Base-by-base conservation (phyloP, 2,888 invertebrate genomes). In the Pimpla rufipes region DNA sequence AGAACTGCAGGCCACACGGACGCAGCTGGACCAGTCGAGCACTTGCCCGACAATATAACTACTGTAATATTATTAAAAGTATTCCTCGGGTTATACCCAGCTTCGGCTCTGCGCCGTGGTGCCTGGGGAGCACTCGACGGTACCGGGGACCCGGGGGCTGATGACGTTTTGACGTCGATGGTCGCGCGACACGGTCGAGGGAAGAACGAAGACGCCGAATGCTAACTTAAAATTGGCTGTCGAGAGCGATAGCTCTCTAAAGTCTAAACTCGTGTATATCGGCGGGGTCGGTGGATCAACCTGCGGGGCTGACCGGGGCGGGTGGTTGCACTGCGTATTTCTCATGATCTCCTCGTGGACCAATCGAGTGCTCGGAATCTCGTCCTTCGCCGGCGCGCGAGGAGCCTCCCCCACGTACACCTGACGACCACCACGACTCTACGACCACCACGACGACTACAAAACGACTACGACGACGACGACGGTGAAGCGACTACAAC, bases 221-320 rank as follows among this genome's bases (percentile, higher is more conserved):
- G 85, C 86, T 88, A 88, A 88, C 84, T 88, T 88, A 87, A 88
- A 88, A 88, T 88, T 88, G 88, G 86, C 77, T 81, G 68, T 76
- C 87, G 66, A 77, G 83, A 77, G 83, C 80, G 86, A 88, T 87
- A 87, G 81, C 82, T 64, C 50, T 78, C 66, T 13, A 42, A 42
- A 42, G 66, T 66, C 40, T 21, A 21, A 66, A 66, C 66, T 66
- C 42, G n/a, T 40, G 42, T 66, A n/a, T 16, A 16, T 16, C 37
- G 62, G 16, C 3, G 16, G 37, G 16, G 40, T 62, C 18, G 62
- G 62, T 37, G 10, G 35, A 37, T 62, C 37, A 37, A 62, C 16
- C 37, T 40, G 18, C 10, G 7, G 2, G n/a, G 2, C 3, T 2
- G n/a, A 4, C 47, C 13, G n/a, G 5, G 2, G n/a, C 3, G 18